Percentiles rank a stretch among this genome's conserved stretches.
These are phyloP conservation scores for Marmota monax DNA, from an alignment of 2,113 vertebrate species.

Conservation along the genomic window DNA sequence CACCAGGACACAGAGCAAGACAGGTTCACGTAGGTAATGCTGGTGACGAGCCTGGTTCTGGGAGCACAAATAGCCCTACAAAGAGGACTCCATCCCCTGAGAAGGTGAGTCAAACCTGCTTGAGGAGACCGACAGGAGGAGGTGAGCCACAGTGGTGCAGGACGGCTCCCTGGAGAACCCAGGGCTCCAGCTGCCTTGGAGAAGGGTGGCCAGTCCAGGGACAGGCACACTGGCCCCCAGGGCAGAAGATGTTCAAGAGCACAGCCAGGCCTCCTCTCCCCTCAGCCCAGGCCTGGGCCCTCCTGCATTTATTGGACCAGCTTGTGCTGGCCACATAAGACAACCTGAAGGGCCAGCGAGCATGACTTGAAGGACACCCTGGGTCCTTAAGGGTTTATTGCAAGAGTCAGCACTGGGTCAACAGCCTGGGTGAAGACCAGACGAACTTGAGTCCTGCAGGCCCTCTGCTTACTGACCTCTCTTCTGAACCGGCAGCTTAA, in stretches of 20 bases:
- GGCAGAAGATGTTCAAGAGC: background rate
- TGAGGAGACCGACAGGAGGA: background rate
- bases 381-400: background rate
- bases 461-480: background rate
- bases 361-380: background rate
- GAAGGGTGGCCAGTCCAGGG: background rate
- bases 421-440: background rate
- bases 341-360: background rate
- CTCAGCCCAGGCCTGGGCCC: background rate
- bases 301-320: background rate
- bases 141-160: rapidly evolving
- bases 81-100: background rate
- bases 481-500: background rate
- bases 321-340: background rate
- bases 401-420: background rate
- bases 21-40: background rate
- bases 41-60: background rate
- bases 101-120: background rate
- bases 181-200: background rate
- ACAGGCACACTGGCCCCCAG: background rate
- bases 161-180: background rate
- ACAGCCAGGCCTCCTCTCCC: background rate
- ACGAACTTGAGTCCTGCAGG: background rate
- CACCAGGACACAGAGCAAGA: background rate
- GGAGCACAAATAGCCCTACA: background rate